Conservation (phyloP, 2,888 invertebrate genomes). For the Melipona beecheii region DNA sequence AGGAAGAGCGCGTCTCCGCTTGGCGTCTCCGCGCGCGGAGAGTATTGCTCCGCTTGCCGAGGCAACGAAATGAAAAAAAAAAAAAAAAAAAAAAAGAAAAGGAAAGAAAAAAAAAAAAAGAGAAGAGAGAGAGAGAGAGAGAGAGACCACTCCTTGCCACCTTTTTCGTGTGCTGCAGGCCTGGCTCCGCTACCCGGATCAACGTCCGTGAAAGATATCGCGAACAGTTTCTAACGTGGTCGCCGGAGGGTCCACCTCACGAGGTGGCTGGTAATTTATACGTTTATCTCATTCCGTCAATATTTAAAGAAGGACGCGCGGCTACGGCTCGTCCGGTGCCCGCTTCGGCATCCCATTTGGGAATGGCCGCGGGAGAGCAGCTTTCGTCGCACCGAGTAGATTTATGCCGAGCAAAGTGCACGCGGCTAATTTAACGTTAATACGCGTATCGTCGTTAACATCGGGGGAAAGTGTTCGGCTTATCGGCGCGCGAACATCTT, state of each 20-base stretch:
- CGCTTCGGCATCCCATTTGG: constrained; percentile 32
- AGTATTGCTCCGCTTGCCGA: constrained; percentile 14
- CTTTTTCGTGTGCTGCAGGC: constrained; percentile 52
- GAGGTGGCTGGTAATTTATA: constrained; percentile 76
- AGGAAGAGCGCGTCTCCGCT: constrained; percentile 46
- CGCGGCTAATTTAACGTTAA: constrained; percentile 36
- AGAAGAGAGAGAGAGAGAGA: background rate
- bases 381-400: constrained; percentile 67
- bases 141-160: constrained; percentile 43
- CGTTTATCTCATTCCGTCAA: constrained; percentile 78
- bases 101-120: too few species aligned
- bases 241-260: constrained; percentile 64
- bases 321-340: constrained; percentile 4
- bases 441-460: constrained; percentile 23
- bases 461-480: background rate
- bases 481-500: background rate
- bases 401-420: constrained; percentile 55
- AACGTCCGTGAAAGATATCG: constrained; percentile 68
- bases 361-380: constrained; percentile 39
- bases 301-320: constrained; percentile 70
- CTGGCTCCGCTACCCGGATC: constrained; percentile 62
- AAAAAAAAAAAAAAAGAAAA: too few species aligned
- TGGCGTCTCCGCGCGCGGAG: constrained; percentile 8
- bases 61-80: constrained; percentile 18
- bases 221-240: constrained; percentile 45